Evolutionary conservation across 30 jellyfish, hydroid and myxozoan genomes (phyloP), one percentile per base, ranked within the genome.

Genomic region (Pseudorhiza aurosa): DNA sequence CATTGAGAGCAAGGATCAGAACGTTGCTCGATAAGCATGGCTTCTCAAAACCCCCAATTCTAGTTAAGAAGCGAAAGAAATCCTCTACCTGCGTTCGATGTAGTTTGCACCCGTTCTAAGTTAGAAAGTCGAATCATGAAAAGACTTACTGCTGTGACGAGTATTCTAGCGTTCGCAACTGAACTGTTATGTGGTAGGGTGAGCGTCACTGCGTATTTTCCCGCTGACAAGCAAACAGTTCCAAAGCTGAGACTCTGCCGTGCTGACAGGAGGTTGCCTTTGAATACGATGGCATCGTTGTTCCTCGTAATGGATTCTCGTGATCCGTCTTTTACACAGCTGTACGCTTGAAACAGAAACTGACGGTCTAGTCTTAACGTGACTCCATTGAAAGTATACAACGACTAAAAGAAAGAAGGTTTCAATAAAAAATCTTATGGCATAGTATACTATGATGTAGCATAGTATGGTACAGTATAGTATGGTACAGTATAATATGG

Each of bases 151-250:
- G 98, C 68, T 33, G 58, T 59, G 24, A 92, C 68, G 26, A 85
- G 83, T 0, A 92, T 79, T 31, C 75, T 82, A 0, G 98, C 96
- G 15, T 25, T 26, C 15, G 92, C 58, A 44, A 82, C 81, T 15
- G 98, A 85, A 70, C 96, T 85, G 82, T 75, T 55, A 30, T 83
- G 68, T 1, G 96, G 96, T 26, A 92, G 72, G 44, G 72, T 68
- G 2, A 92, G 51, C 18, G 83, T 58, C 19, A 85, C 93, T 8
- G 84, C 51, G 53, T 92, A 92, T 19, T 37, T 53, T 26, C 98
- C 98, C 9, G 51, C 82, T 10, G 92, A 58, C 72, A 92, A 69
- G 55, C 98, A 92, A 26, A 70, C 64, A 12, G 86, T 65, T 43
- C 98, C 98, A 86, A 92, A 92, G 42, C 91, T 69, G 49, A 67